These are phyloP conservation scores for Halcyon smyrnensis DNA, from an alignment of 2,797 vertebrate genomes.

Conservation along the genomic window DNA sequence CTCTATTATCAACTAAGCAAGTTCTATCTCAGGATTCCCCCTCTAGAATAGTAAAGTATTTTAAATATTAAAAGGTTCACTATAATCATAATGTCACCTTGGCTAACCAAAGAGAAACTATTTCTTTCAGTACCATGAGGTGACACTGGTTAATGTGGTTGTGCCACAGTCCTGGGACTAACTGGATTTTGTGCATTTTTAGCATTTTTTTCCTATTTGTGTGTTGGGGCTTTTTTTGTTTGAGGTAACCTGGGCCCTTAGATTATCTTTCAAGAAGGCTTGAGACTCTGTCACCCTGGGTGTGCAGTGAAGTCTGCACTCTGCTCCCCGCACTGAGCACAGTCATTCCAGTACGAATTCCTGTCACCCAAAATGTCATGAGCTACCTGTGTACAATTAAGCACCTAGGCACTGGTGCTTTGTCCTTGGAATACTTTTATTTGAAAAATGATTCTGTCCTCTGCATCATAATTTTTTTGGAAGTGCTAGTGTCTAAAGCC, in stretches of 20 bases:
- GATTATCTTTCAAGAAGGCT: not conserved
- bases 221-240: not conserved
- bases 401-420: not conserved
- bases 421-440: not conserved
- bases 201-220: not conserved
- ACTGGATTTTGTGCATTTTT: not conserved
- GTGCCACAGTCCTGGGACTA: not conserved
- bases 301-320: not conserved
- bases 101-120: not conserved
- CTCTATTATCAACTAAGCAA: not conserved
- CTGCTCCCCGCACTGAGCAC: accelerated
- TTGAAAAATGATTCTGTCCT: not conserved
- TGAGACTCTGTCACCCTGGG: not conserved
- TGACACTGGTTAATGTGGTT: not conserved
- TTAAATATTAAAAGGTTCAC: not conserved
- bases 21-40: not conserved
- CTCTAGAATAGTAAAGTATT: not conserved
- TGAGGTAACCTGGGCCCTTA: not conserved
- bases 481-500: not conserved
- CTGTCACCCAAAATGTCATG: not conserved
- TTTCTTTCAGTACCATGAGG: not conserved
- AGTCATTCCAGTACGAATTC: not conserved
- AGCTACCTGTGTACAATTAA: not conserved
- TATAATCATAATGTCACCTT: not conserved
- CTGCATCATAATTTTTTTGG: not conserved